phyloP scores from a whole-genome alignment of 2,113 vertebrate genomes.

The Eidolon helvum region DNA sequence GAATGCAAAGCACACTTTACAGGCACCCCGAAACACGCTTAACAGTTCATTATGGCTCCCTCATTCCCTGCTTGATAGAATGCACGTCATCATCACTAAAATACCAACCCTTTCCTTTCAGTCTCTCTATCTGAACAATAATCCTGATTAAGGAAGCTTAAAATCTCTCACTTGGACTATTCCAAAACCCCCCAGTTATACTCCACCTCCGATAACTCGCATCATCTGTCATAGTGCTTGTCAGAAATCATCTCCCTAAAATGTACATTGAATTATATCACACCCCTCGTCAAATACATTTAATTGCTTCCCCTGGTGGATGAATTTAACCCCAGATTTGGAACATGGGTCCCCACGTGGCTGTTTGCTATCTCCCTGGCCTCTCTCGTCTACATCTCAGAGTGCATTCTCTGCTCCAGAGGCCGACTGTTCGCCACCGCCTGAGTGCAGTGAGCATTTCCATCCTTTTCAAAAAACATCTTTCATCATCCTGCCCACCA shows the following conservation, averaged over 20 bases:
- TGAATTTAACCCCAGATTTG: background rate
- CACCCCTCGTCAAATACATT: background rate
- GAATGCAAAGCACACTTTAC: background rate
- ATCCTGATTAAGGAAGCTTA: background rate
- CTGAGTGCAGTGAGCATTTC: fast-evolving
- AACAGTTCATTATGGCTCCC: background rate
- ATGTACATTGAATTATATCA: background rate
- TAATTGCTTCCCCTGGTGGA: background rate
- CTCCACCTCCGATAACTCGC: background rate
- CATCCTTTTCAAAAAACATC: fast-evolving
- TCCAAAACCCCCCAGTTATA: background rate
- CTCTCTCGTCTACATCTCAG: too few species aligned
- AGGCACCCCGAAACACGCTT: background rate
- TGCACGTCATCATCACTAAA: fast-evolving
- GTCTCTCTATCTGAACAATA: background rate
- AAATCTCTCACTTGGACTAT: background rate
- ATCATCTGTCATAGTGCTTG: too few species aligned
- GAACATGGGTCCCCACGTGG: background rate
- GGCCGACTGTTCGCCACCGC: fast-evolving
- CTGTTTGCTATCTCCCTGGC: fast-evolving
- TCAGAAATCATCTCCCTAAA: background rate
- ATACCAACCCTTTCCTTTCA: background rate
- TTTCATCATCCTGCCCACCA: background rate
- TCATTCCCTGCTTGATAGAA: background rate
- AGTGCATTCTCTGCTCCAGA: fast-evolving